phyloP scores from a whole-genome alignment of 2,888 invertebrate genomes.

The Spodoptera picta region DNA sequence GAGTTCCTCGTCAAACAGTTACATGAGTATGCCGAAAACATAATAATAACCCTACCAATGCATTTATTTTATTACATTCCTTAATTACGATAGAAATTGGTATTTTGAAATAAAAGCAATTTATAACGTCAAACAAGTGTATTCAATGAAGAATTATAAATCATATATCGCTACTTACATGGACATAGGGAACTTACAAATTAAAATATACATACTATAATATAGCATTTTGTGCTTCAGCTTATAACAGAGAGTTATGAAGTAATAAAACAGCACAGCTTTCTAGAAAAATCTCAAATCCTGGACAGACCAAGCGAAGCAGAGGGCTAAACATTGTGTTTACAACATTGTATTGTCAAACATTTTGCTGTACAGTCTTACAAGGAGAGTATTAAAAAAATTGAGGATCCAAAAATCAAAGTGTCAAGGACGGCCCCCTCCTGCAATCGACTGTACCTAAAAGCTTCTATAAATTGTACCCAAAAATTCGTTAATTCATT shows the following conservation, averaged over 20 bases:
- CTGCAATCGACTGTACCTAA: conserved; percentile 25
- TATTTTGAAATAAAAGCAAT: not conserved
- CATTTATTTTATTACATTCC: too few species aligned
- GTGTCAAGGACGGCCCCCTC: not conserved
- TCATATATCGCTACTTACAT: conserved; percentile 47
- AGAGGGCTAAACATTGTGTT: too few species aligned
- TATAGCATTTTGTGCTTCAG: conserved; percentile 50
- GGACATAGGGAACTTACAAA: conserved; percentile 47
- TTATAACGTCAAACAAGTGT: conserved; percentile 62
- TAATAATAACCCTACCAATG: too few species aligned
- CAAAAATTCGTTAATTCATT: conserved; percentile 28
- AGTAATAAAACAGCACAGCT: not conserved
- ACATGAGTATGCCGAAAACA: too few species aligned
- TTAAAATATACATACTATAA: conserved; percentile 33
- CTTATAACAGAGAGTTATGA: conserved; percentile 5
- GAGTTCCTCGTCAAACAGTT: too few species aligned
- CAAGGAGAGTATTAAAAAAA: conserved; percentile 18
- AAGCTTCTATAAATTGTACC: conserved; percentile 37
- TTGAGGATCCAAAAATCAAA: not conserved
- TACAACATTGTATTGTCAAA: conserved; percentile 33
- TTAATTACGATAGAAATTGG: too few species aligned
- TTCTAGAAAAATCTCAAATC: too few species aligned
- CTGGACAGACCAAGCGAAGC: not conserved
- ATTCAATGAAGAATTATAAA: conserved; percentile 54
- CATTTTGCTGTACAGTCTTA: conserved; percentile 15